phyloP scores from a whole-genome alignment of 2,888 invertebrate species.

The Cetonia aurata region DNA sequence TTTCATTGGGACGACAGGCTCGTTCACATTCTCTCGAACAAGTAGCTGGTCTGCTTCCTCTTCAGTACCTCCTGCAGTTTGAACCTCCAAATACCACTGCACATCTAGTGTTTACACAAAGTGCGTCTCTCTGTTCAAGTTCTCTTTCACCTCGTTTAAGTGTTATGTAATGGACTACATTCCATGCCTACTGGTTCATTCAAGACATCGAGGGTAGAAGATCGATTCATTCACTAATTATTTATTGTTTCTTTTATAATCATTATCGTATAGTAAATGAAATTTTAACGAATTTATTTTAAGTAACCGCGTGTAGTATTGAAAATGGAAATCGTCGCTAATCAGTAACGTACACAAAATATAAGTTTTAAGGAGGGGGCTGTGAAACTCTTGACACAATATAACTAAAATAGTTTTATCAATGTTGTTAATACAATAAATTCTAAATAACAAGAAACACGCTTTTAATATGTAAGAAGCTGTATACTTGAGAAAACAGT shows the following conservation, averaged over 20 bases:
- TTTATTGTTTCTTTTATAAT: slow-evolving; percentile 21
- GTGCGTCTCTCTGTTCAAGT: slow-evolving; percentile 35
- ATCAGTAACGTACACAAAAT: slow-evolving; percentile 24
- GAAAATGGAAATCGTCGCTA: slow-evolving; percentile 4
- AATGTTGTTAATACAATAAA: background rate
- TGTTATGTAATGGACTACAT: slow-evolving; percentile 54
- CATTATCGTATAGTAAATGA: slow-evolving; percentile 5
- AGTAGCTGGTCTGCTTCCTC: slow-evolving; percentile 67
- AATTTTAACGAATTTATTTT: slow-evolving; percentile 22
- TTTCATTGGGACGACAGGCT: slow-evolving; percentile 65
- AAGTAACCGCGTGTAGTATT: background rate
- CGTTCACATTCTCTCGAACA: slow-evolving; percentile 63
- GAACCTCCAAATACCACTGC: slow-evolving; percentile 54
- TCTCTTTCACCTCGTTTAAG: slow-evolving; percentile 27
- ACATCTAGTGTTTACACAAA: slow-evolving; percentile 31
- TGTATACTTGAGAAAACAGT: too few relatives aligned
- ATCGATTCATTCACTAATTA: slow-evolving; percentile 18
- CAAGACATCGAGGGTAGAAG: slow-evolving; percentile 30
- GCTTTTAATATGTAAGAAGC: too few relatives aligned
- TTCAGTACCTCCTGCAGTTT: slow-evolving; percentile 57
- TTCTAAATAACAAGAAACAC: slow-evolving; percentile 2
- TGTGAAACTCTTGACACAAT: slow-evolving; percentile 30
- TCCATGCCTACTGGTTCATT: slow-evolving; percentile 54
- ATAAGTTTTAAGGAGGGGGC: slow-evolving; percentile 22
- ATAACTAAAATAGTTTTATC: slow-evolving; percentile 21